Evolutionary conservation across 53 echinoderm and acorn worm species (phyloP), one percentile per base, ranked within the genome.

Genomic region (Crossaster papposus): DNA sequence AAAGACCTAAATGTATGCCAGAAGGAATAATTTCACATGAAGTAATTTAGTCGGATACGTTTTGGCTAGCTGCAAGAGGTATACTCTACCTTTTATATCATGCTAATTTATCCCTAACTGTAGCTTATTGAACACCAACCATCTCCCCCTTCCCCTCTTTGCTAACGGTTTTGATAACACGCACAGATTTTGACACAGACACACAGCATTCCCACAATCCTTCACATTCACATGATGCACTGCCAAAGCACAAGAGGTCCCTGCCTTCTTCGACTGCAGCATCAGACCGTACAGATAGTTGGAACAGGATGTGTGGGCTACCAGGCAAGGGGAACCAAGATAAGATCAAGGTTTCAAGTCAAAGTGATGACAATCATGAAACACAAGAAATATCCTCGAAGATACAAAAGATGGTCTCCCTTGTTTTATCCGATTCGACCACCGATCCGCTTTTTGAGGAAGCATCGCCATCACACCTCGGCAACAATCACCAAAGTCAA

Each of bases 151-250:
- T 51, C 89, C 65, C 53, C 28, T 54, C 12, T 80, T 72, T 71
- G 70, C 51, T 18, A 32, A 70, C 12, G 18, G 18, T 54, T 65
- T 81, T 81, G 44, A 22, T 81, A 34, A 26, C 32, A 51, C 81
- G 36, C 81, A 62, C 82, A 82, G 90, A 82, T 72, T 82, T 55
- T 24, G 82, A 74, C 58, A 70, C 82, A 6, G 38, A 82, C 54
- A 22, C 76, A 75, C 54, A 54, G 54, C 87, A 76, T 86, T 74
- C 86, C 76, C 86, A 87, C 77, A 77, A 55, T 76, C 55, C 87
- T 62, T 87, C 87, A 76, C 55, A 76, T 53, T 32, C 87, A 76
- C 87, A 77, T 35, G 77, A 87, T 87, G 87, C 87, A 77, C 87
- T 36, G 36, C 77, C 11, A 63, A 80, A 80, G 23, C 63, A 75